Percentiles rank a stretch among this genome's conserved stretches.
These are phyloP conservation scores for Brachyptera putata DNA, from an alignment of 2,888 invertebrate species.

Conservation along the genomic window DNA sequence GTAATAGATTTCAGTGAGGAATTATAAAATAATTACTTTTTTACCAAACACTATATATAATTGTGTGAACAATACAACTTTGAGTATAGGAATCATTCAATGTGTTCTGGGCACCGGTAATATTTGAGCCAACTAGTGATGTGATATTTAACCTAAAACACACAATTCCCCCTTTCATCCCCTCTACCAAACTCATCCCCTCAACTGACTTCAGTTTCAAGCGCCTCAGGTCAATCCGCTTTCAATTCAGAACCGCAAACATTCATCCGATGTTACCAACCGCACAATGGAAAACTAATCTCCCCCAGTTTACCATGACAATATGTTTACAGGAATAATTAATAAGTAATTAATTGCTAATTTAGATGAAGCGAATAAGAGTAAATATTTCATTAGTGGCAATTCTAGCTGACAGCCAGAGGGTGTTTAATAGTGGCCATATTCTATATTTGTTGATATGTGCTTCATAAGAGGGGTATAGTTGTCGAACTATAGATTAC, in stretches of 20 bases:
- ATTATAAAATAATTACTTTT: too few relatives aligned
- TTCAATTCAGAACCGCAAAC: slow-evolving; percentile 4
- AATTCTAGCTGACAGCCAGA: too few relatives aligned
- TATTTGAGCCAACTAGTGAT: too few relatives aligned
- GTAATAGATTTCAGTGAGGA: too few relatives aligned
- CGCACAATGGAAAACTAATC: not conserved
- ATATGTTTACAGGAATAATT: slow-evolving; percentile 6
- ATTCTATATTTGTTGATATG: too few relatives aligned
- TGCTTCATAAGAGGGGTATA: too few relatives aligned
- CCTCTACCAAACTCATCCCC: not conserved
- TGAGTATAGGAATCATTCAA: too few relatives aligned
- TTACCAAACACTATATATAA: too few relatives aligned
- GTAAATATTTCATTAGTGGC: not conserved
- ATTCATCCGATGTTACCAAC: not conserved
- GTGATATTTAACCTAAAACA: not conserved
- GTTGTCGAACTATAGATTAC: too few relatives aligned
- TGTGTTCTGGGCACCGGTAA: too few relatives aligned
- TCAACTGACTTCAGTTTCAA: not conserved
- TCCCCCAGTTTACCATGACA: slow-evolving; percentile 2
- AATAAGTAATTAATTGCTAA: slow-evolving; percentile 7
- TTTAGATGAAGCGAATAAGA: not conserved
- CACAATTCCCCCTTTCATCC: not conserved
- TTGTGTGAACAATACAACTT: too few relatives aligned
- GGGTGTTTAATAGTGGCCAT: too few relatives aligned
- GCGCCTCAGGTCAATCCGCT: not conserved